Evolutionary conservation across 2,113 vertebrate species (phyloP).

Genomic region (Anarrhichthys ocellatus): DNA sequence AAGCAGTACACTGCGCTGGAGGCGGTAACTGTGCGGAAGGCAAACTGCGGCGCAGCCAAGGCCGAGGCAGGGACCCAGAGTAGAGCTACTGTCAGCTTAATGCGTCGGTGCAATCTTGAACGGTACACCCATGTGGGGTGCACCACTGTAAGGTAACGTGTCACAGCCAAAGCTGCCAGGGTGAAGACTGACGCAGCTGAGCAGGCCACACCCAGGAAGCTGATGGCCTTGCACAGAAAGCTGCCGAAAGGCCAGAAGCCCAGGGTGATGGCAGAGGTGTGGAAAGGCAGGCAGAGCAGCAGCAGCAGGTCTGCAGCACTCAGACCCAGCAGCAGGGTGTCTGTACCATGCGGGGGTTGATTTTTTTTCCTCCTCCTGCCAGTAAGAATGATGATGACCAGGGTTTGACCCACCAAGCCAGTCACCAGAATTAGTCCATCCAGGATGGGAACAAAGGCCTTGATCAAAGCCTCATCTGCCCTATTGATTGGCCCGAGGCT

Average conservation of each 20-base stretch:
- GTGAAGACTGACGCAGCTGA: conserved; percentile 81
- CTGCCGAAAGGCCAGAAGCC: conserved; percentile 83
- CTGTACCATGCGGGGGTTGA: conserved; percentile 74
- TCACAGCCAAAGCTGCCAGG: conserved; percentile 81
- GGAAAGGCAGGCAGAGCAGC: conserved; percentile 83
- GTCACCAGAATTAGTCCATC: conserved; percentile 79
- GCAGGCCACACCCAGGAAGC: conserved; percentile 82
- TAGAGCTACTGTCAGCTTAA: conserved; percentile 63
- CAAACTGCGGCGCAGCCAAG: conserved; percentile 83
- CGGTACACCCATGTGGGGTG: conserved; percentile 79
- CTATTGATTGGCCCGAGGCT: neutral
- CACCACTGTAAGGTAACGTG: conserved; percentile 83
- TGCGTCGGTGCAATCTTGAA: conserved; percentile 52
- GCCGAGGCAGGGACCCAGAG: conserved; percentile 79
- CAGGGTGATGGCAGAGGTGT: conserved; percentile 80
- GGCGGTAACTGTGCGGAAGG: conserved; percentile 69
- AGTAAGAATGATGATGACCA: conserved; percentile 80
- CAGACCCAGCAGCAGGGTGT: conserved; percentile 81
- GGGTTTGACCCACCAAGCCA: conserved; percentile 79
- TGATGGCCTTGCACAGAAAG: conserved; percentile 81
- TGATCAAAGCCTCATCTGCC: conserved; percentile 40
- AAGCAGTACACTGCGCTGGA: conserved; percentile 76
- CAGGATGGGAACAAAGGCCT: conserved; percentile 73
- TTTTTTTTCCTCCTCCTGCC: conserved; percentile 62
- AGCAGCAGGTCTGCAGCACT: conserved; percentile 80